Evolutionary conservation across 2,888 invertebrate species (phyloP).

Genomic region (Fragum sueziense): DNA sequence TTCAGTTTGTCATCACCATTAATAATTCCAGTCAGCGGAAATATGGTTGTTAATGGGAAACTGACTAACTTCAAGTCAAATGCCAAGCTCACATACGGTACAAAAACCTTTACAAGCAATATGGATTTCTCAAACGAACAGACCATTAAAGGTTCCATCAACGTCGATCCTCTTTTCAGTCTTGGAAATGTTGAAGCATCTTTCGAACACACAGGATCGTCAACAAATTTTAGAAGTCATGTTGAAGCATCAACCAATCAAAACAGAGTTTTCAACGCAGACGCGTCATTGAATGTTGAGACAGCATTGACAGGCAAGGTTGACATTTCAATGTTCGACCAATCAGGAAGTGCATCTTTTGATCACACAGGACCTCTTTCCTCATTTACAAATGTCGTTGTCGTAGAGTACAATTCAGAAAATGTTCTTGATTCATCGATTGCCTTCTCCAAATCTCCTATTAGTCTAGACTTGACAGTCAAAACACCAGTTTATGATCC

Average conservation of each 20-base stretch:
- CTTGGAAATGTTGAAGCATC: neutral
- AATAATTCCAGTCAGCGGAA: neutral
- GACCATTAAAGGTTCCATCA: conserved; percentile 2
- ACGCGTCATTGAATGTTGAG: conserved; percentile 45
- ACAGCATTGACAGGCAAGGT: conserved; percentile 17
- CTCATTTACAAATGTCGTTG: conserved; percentile 29
- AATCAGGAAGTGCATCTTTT: conserved; percentile 19
- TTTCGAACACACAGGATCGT: conserved; percentile 24
- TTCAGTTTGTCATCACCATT: conserved; percentile 13
- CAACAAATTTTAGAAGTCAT: conserved; percentile 31
- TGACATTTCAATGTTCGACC: neutral
- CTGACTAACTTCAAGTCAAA: neutral
- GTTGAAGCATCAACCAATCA: conserved; percentile 23
- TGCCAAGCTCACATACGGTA: neutral
- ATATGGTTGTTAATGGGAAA: neutral
- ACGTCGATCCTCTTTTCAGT: neutral
- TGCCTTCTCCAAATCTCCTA: conserved; percentile 3
- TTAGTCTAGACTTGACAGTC: neutral
- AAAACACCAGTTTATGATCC: conserved; percentile 13
- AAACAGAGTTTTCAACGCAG: conserved; percentile 47
- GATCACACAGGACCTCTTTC: conserved; percentile 44
- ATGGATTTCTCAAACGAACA: conserved; percentile 18
- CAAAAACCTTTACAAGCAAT: neutral
- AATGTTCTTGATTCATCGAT: conserved; percentile 21
- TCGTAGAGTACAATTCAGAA: conserved; percentile 13